Evolutionary conservation across 2,888 invertebrate species (phyloP).

Genomic region (Rugalucina vietnamica): DNA sequence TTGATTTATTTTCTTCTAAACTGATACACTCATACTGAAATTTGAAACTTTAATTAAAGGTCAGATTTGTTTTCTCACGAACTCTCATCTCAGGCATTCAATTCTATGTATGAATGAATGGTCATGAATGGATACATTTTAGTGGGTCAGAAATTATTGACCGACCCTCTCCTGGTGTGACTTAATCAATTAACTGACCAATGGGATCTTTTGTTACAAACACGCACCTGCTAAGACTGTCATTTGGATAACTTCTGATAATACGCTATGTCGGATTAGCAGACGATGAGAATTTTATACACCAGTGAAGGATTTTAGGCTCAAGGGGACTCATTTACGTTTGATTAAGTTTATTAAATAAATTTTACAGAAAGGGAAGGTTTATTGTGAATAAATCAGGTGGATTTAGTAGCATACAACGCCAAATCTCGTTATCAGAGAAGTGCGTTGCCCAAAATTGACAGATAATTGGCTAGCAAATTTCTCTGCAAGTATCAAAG

Average conservation of each 20-base stretch:
- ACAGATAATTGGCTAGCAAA: not conserved
- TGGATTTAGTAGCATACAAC: not conserved
- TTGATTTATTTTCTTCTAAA: too few relatives aligned
- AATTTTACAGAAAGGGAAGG: not conserved
- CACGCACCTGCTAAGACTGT: slow-evolving; percentile 39
- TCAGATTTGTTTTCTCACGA: slow-evolving; percentile 1
- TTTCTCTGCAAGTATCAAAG: slow-evolving; percentile 3
- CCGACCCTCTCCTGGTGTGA: slow-evolving; percentile 4
- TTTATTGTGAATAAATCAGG: slow-evolving; percentile 3
- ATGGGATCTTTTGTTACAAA: slow-evolving; percentile 24
- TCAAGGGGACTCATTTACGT: slow-evolving; percentile 3
- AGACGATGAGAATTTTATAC: slow-evolving; percentile 20
- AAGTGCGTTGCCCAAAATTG: not conserved
- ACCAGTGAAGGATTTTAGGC: not conserved
- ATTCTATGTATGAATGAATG: not conserved
- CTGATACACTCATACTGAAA: too few relatives aligned
- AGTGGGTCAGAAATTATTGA: not conserved
- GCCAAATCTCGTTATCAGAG: not conserved
- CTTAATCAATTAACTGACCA: slow-evolving; percentile 29
- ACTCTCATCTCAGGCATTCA: too few relatives aligned
- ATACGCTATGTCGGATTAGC: slow-evolving; percentile 29
- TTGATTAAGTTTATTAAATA: slow-evolving; percentile 16
- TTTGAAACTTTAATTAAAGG: slow-evolving; percentile 1
- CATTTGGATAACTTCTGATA: not conserved
- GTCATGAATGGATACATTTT: not conserved